These are phyloP conservation scores for Okamejei kenojei DNA, from an alignment of 2,797 vertebrate species.

Conservation along the genomic window DNA sequence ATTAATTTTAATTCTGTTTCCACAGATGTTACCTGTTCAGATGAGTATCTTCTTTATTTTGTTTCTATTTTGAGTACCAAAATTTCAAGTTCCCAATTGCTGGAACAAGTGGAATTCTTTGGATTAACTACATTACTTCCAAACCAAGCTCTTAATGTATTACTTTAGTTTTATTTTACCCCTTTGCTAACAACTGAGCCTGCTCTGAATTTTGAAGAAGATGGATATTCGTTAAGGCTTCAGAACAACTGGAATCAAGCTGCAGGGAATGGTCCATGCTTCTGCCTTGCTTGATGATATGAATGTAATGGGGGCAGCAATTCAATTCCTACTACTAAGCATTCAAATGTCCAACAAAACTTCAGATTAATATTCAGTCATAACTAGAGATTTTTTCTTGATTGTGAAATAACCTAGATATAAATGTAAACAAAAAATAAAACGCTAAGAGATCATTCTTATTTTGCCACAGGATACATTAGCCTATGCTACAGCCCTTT, in stretches of 20 bases:
- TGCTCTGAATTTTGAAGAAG: background rate
- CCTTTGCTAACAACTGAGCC: background rate
- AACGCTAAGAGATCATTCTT: background rate
- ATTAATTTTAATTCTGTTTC: too few species aligned
- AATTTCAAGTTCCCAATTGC: background rate
- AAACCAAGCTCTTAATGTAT: background rate
- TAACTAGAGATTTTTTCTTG: background rate
- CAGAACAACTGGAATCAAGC: background rate
- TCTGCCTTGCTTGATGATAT: background rate
- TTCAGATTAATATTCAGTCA: background rate
- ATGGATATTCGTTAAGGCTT: background rate
- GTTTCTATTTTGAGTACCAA: background rate
- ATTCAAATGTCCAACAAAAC: background rate
- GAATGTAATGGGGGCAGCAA: background rate
- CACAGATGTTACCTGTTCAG: too few species aligned
- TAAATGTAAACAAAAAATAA: background rate
- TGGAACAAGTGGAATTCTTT: background rate
- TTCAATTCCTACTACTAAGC: background rate
- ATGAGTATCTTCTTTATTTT: too few species aligned
- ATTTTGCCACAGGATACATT: conserved; percentile 72
- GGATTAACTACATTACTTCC: background rate
- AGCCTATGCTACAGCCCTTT: conserved; percentile 89
- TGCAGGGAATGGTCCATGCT: background rate
- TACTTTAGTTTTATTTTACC: background rate
- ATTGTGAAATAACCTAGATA: background rate